Evolutionary conservation across 2,888 invertebrate species (phyloP).

Genomic region (Drosophila recens): DNA sequence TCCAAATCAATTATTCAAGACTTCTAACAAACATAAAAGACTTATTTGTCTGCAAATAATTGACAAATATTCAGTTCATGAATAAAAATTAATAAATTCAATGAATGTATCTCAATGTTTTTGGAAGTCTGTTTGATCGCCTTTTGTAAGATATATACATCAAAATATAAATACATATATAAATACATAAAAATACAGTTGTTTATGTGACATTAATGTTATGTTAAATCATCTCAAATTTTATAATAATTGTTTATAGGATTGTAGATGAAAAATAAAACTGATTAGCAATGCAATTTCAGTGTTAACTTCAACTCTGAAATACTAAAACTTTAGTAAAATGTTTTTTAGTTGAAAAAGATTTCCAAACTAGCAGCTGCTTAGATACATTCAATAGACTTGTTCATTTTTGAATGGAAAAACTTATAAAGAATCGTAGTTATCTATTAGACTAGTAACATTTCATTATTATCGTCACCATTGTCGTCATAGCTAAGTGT

Average conservation of each 20-base stretch:
- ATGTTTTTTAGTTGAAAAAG: no score
- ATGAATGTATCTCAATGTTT: not conserved
- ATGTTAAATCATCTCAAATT: no score
- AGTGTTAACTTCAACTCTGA: no score
- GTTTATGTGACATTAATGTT: constrained; percentile 5
- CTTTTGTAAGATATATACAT: not conserved
- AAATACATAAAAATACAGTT: not conserved
- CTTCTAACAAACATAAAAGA: not conserved
- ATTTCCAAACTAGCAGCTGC: no score
- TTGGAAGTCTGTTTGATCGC: not conserved
- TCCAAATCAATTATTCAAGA: constrained; percentile 35
- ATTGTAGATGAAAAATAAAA: not conserved
- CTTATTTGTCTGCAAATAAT: not conserved
- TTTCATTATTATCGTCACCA: not conserved
- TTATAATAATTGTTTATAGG: not conserved
- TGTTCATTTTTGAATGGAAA: no score
- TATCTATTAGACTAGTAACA: not conserved
- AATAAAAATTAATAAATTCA: constrained; percentile 7
- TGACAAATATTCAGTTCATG: not conserved
- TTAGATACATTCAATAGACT: no score
- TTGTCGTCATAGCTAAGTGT: constrained; percentile 5
- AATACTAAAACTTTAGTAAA: no score
- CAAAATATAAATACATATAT: no score
- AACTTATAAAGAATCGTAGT: not conserved
- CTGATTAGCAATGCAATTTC: no score